Conservation (phyloP, 2,888 invertebrate species). For the Cantharis rufa region DNA sequence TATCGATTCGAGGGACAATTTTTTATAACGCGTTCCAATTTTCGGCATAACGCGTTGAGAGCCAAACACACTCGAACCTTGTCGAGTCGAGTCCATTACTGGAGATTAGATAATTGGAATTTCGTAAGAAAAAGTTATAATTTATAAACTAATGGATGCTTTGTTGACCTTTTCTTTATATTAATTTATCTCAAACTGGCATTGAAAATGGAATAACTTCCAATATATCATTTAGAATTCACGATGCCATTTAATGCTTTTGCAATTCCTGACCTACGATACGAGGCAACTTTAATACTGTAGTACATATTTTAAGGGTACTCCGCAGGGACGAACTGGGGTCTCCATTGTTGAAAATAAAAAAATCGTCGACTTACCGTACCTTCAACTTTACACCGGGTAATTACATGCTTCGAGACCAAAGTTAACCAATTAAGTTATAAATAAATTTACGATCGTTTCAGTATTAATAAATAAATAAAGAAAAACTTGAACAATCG, state of each 20-base stretch:
- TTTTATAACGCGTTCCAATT: background rate
- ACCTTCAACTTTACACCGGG: background rate
- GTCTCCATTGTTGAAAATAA: background rate
- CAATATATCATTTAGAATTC: background rate
- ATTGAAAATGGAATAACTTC: background rate
- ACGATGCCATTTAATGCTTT: background rate
- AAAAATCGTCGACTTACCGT: background rate
- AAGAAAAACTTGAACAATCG: background rate
- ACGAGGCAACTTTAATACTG: no score
- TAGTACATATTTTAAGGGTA: background rate
- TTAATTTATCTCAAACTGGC: background rate
- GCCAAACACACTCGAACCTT: background rate
- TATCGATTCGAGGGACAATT: background rate
- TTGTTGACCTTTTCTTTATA: background rate
- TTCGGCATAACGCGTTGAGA: background rate
- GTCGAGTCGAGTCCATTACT: background rate
- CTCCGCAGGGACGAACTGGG: background rate
- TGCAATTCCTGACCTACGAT: background rate
- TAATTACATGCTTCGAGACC: background rate
- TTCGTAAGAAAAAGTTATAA: background rate
- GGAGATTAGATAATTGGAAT: background rate
- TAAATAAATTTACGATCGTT: slow-evolving; percentile 7
- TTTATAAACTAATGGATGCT: background rate
- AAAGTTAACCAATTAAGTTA: slow-evolving; percentile 13
- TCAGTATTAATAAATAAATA: no score